phyloP scores from a whole-genome alignment of 1,140 invertebrate species.

The Hyles euphorbiae region DNA sequence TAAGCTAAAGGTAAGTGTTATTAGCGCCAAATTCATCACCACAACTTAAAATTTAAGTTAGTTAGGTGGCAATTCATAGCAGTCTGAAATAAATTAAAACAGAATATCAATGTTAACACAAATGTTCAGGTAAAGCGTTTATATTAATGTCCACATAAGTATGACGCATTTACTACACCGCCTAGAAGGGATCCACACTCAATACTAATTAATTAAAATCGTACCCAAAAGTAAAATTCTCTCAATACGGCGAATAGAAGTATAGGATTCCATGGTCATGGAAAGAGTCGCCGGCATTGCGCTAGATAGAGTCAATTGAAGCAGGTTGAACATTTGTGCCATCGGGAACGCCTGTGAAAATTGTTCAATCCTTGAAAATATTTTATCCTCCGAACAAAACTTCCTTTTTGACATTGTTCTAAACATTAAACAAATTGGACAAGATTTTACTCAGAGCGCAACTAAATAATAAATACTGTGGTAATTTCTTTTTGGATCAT shows the following conservation, averaged over 20 bases:
- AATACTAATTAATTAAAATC: conserved; percentile 35
- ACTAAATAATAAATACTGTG: too few relatives aligned
- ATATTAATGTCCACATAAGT: conserved; percentile 7
- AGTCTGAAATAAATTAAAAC: neutral
- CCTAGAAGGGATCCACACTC: too few relatives aligned
- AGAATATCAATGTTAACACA: conserved; percentile 11
- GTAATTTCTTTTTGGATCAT: neutral
- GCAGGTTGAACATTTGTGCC: conserved; percentile 70
- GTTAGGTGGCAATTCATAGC: too few relatives aligned
- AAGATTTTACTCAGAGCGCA: too few relatives aligned
- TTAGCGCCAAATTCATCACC: too few relatives aligned
- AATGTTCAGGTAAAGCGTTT: conserved; percentile 2
- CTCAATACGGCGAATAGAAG: conserved; percentile 52
- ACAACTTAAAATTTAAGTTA: too few relatives aligned
- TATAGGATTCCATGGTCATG: conserved; percentile 52
- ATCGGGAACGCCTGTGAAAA: conserved; percentile 69
- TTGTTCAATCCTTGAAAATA: conserved; percentile 12
- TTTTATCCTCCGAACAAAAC: neutral
- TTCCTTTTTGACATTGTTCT: neutral
- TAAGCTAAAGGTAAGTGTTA: too few relatives aligned
- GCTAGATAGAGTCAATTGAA: conserved; percentile 75
- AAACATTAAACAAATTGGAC: neutral
- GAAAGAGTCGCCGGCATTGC: conserved; percentile 83
- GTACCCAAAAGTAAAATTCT: conserved; percentile 55
- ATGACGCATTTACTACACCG: conserved; percentile 1